Conservation (phyloP, 2,113 vertebrate genomes). For the Ancistrus triradiatus region DNA sequence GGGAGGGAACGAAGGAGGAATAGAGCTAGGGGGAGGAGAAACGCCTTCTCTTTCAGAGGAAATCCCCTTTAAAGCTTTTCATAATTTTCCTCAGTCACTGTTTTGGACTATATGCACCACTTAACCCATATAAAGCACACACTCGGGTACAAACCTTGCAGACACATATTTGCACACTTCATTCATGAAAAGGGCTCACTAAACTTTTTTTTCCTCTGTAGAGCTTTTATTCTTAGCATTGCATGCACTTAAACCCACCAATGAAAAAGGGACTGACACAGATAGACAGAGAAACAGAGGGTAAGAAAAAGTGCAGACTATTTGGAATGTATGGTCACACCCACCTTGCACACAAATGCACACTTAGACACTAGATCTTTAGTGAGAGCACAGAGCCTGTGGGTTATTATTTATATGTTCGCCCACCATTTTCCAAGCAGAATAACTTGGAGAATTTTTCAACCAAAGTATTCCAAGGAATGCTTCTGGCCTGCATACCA, state of each 20-base stretch:
- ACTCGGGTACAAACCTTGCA: constrained; percentile 8
- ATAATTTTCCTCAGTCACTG: constrained; percentile 53
- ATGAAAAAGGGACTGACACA: constrained; percentile 32
- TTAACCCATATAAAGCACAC: constrained; percentile 1
- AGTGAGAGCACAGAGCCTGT: constrained; percentile 24
- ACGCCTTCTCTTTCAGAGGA: constrained; percentile 71
- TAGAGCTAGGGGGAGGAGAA: constrained; percentile 60
- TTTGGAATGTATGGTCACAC: constrained; percentile 42
- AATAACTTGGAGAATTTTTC: constrained; percentile 40
- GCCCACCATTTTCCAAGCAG: constrained; percentile 38
- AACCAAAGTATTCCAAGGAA: background rate
- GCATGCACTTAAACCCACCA: constrained; percentile 54
- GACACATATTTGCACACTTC: constrained; percentile 9
- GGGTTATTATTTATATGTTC: constrained; percentile 56
- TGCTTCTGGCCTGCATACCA: constrained; percentile 1
- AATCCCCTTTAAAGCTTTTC: constrained; percentile 75
- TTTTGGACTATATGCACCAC: constrained; percentile 44
- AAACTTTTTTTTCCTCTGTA: constrained; percentile 62
- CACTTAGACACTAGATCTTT: constrained; percentile 13
- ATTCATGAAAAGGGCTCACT: constrained; percentile 39
- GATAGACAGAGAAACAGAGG: constrained; percentile 12
- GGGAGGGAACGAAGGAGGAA: constrained; percentile 29
- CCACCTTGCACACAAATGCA: constrained; percentile 43
- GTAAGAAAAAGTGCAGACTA: constrained; percentile 22
- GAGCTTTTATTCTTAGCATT: constrained; percentile 45